phyloP scores from a whole-genome alignment of 1,140 invertebrate species.

The Zaprionus gabonicus region DNA sequence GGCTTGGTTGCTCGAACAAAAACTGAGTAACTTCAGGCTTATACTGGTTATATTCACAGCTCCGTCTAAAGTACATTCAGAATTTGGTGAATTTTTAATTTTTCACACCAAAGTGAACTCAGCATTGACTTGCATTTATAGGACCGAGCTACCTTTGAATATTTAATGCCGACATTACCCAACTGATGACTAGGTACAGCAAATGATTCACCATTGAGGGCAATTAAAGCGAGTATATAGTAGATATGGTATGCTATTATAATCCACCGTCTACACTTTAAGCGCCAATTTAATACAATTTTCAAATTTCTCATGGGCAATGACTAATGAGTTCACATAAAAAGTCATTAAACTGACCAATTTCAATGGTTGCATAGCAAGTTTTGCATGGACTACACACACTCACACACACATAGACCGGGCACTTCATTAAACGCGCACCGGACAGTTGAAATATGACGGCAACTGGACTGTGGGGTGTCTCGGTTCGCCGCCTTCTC shows the following conservation, averaged over 20 bases:
- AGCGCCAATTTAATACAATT: constrained; percentile 32
- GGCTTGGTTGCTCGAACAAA: background rate
- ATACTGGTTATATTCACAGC: background rate
- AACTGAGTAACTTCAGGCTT: background rate
- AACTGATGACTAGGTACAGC: constrained; percentile 22
- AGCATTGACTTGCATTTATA: constrained; percentile 8
- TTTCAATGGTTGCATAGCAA: constrained; percentile 21
- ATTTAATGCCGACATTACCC: constrained; percentile 7
- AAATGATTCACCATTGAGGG: constrained; percentile 37
- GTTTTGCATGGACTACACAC: constrained; percentile 2
- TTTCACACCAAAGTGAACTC: background rate
- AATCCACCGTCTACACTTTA: constrained; percentile 17
- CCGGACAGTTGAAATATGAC: constrained; percentile 35
- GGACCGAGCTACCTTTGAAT: constrained; percentile 1
- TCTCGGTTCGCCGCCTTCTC: background rate
- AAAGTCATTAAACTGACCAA: constrained; percentile 50
- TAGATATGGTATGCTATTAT: constrained; percentile 11
- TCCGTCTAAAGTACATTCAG: too few species aligned
- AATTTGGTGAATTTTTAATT: background rate
- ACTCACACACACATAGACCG: too few species aligned
- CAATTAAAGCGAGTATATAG: constrained; percentile 28
- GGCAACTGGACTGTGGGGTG: constrained; percentile 26
- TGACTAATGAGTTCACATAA: constrained; percentile 48
- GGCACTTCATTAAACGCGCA: constrained; percentile 23
- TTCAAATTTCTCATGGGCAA: constrained; percentile 50